Conservation (phyloP, 37 sponge, comb jelly and placozoan species). For the Ephydatia muelleri region DNA sequence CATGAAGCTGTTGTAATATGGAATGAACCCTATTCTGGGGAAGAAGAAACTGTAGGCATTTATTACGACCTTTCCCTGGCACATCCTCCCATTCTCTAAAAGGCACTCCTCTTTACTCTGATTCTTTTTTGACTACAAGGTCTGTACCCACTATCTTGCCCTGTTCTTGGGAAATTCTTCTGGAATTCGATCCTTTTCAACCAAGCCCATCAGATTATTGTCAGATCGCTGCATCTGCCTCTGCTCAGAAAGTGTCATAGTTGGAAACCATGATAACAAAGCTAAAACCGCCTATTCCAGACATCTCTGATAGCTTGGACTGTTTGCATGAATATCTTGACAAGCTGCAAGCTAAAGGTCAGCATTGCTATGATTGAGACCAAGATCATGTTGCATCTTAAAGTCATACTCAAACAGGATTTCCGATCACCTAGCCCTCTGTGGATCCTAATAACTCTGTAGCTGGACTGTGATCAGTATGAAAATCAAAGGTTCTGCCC, state of each 20-base stretch:
- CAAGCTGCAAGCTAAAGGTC: too few relatives aligned
- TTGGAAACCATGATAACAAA: background rate
- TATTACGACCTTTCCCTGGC: too few relatives aligned
- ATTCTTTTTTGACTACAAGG: background rate
- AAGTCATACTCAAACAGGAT: constrained; percentile 4
- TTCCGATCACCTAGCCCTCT: constrained; percentile 7
- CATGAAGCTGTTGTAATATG: background rate
- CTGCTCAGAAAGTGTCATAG: background rate
- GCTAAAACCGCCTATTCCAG: background rate
- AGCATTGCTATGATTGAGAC: constrained; percentile 9
- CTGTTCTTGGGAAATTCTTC: background rate
- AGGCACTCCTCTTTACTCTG: background rate
- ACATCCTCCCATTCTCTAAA: background rate
- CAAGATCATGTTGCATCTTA: background rate
- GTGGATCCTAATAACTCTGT: background rate
- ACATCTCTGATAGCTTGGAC: background rate
- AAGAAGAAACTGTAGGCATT: background rate
- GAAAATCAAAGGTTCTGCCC: background rate
- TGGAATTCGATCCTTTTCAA: background rate
- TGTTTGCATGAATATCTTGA: constrained; percentile 22
- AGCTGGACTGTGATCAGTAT: constrained; percentile 5
- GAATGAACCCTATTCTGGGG: background rate
- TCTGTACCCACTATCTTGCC: background rate
- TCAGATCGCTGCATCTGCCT: background rate
- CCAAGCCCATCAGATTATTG: background rate